Base-by-base conservation (phyloP, 2,797 vertebrate species). In the Epinephelus coioides region DNA sequence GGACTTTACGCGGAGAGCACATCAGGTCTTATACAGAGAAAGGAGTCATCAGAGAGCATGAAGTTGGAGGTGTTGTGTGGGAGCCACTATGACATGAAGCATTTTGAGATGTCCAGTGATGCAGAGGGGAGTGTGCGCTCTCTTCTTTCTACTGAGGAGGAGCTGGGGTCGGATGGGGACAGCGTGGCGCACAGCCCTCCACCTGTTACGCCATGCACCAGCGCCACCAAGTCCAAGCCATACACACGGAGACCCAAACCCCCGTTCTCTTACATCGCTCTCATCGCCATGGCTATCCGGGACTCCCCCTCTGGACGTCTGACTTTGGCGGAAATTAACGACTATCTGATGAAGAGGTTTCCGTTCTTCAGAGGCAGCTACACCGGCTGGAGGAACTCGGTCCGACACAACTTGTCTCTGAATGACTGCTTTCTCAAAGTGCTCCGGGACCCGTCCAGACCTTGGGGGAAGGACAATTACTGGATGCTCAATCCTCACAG, bases 381-480 rank as follows among this genome's bases (percentile, higher is more conserved):
- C 95, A 98, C 97, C 0, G 98, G 98, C 86, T 99, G 98, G 98
- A 97, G 97, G 88, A 99, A 99, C 95, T 99, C 98, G 0, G 98
- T 99, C 69, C 95, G 97, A 10, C 97, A 98, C 94, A 98, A 98
- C 88, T 92, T 98, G 61, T 98, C 97, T 9, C 96, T 98, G 3
- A 98, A 98, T 63, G 97, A 98, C 89, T 98, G 97, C 82, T 98
- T 98, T 84, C 92, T 97, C 63, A 98, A 98, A 83, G 97, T 98
- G 84, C 95, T 99, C 34, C 96, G 98, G 74, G 98, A 98, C 92
- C 96, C 97, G 3, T 97, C 98, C 54, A 94, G 98, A 71, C 98
- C 98, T 19, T 99, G 98, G 98, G 98, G 97, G 50, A 99, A 99
- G 89, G 98, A 99, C 94, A 99, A 99, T 92, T 99, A 98, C 94